Base-by-base conservation (phyloP, 2,888 invertebrate genomes). In the Cephus pulcher region DNA sequence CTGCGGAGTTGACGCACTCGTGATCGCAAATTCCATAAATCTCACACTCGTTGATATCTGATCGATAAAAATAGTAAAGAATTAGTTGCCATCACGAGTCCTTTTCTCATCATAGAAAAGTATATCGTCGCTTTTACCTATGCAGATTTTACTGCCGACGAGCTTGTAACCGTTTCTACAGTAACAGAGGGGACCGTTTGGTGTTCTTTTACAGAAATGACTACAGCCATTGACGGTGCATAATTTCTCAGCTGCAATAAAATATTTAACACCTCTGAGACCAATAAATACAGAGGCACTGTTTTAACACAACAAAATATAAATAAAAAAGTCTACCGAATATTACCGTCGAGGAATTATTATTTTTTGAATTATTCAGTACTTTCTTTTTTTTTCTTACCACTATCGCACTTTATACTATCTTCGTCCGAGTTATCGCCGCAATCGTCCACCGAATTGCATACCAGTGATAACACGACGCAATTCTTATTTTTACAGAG, bases 21-120 rank as follows among this genome's bases (percentile, higher is more conserved):
- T 97, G 97, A 76, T 95, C 95, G 87, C 97, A 97, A 11, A 93
- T 91, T 0, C 95, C 95, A 80, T 93, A 93, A 0, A 90, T 88
- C 68, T 93, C 11, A 84, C 96, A 96, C 85, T 95, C 95, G 87
- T 96, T 92, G 4, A 95, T 92, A 84, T 95, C 95, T 81, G 91
- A 87, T 23, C 73, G 78, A 81, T 15, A 78, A 69, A 37, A 74
- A 74, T 74, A 9, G 6, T 71, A 71, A 32, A 33, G 4, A 71
- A 71, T 4, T 56, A 56, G 2, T 2, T 9, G 2, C 56, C 2
- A 56, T 56, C 9, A 23, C 9, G 56, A 56, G 56, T 23, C 23
- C 35, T 35, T 56, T 23, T 56, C 23, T 56, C 0, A 56, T 9
- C 2, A 56, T 56, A 56, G 0, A 56, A 56, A 56, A 9, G 40